phyloP scores from a whole-genome alignment of 2,797 vertebrate species.

The Limosa lapponica region DNA sequence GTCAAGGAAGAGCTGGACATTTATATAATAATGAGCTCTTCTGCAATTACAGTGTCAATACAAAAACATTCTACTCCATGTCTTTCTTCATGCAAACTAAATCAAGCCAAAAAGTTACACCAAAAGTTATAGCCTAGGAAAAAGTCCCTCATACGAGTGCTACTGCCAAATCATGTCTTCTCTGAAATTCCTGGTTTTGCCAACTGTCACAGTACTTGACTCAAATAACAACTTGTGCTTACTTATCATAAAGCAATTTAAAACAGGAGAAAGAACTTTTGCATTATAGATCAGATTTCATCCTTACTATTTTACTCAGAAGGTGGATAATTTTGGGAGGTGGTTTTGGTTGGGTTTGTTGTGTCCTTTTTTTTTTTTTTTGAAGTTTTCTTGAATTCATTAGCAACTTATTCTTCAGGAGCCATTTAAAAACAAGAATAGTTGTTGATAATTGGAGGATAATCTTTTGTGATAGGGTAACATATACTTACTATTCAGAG shows the following conservation, averaged over 20 bases:
- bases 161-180: background rate
- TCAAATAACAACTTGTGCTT: background rate
- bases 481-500: background rate
- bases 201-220: background rate
- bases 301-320: background rate
- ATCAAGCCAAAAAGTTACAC: background rate
- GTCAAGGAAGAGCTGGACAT: background rate
- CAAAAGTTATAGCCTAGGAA: background rate
- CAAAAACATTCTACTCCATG: background rate
- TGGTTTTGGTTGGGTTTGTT: background rate
- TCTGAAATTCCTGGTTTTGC: background rate
- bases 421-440: background rate
- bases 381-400: background rate
- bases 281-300: background rate
- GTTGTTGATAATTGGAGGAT: background rate
- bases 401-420: background rate
- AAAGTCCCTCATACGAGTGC: background rate
- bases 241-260: background rate
- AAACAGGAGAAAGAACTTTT: background rate
- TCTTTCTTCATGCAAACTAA: background rate
- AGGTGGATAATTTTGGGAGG: background rate
- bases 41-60: background rate
- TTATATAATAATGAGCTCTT: background rate
- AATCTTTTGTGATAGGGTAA: background rate
- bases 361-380: too few relatives aligned